A percentile compares a stretch with the other conserved stretches of the same genome.
Conservation (phyloP, 2,888 invertebrate genomes). For the Agapostemon virescens region DNA sequence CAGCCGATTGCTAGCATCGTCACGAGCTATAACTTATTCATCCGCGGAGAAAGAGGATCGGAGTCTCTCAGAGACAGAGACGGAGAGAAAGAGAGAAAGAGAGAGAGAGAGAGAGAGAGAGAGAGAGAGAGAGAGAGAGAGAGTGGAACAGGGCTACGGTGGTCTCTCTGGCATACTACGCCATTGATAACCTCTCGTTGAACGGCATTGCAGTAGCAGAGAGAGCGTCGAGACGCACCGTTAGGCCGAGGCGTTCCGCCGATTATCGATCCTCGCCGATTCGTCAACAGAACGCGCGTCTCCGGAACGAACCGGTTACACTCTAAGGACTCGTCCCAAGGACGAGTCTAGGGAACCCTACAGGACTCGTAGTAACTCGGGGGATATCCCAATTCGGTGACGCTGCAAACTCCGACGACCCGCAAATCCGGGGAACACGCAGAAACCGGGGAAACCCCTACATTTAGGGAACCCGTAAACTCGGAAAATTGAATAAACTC, state of each 20-base stretch:
- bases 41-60: slow-evolving; percentile 38
- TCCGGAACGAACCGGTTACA: slow-evolving; percentile 4
- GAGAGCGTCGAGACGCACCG: slow-evolving; percentile 28
- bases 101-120: not conserved
- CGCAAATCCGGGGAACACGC: not conserved
- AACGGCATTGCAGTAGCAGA: slow-evolving; percentile 34
- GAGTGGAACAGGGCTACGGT: slow-evolving; percentile 8
- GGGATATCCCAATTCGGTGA: too few relatives aligned
- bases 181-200: slow-evolving; percentile 62
- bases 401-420: too few relatives aligned
- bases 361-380: too few relatives aligned
- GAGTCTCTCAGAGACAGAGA: not conserved
- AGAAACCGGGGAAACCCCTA: not conserved
- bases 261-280: slow-evolving; percentile 43
- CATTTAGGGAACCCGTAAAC: too few relatives aligned
- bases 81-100: not conserved
- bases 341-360: not conserved
- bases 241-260: slow-evolving; percentile 14
- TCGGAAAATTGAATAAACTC: too few relatives aligned
- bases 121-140: not conserved
- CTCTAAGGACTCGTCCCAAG: not conserved
- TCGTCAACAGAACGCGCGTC: slow-evolving; percentile 6
- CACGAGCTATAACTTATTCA: slow-evolving; percentile 59
- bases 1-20: slow-evolving; percentile 57
- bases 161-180: slow-evolving; percentile 44